Percentiles rank a stretch among this genome's conserved stretches.
phyloP scores from a whole-genome alignment of 2,797 vertebrate genomes.

The Emydoidea blandingii region DNA sequence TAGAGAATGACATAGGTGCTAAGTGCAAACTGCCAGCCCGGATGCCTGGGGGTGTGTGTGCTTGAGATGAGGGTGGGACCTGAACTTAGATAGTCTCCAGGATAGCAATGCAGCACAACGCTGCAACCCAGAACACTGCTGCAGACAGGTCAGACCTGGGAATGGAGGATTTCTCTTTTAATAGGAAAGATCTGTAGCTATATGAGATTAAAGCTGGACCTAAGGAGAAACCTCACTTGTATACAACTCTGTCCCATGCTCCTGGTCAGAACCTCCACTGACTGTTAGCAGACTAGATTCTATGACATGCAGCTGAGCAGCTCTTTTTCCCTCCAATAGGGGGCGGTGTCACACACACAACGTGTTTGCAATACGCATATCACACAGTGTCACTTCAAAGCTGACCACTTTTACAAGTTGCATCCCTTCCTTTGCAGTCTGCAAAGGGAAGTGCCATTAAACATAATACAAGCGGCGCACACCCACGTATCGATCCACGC shows the following conservation, averaged over 20 bases:
- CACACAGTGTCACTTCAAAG: neutral
- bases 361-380: neutral
- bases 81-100: neutral
- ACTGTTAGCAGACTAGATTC: neutral
- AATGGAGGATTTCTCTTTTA: neutral
- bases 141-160: neutral
- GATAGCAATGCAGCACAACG: neutral
- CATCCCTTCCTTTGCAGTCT: neutral
- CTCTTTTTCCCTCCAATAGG: neutral
- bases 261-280: neutral
- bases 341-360: neutral
- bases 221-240: neutral
- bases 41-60: too few relatives aligned
- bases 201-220: neutral
- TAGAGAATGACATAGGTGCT: neutral
- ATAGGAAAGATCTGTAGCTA: neutral
- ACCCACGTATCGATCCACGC: neutral
- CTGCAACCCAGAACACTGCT: neutral
- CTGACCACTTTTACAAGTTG: neutral
- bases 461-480: rapidly evolving
- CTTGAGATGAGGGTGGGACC: neutral
- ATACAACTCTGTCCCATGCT: neutral
- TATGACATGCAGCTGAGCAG: neutral
- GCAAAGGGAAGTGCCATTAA: neutral
- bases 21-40: neutral